Evolutionary conservation across 2,113 vertebrate species (phyloP).

Genomic region (Dromaius novaehollandiae): DNA sequence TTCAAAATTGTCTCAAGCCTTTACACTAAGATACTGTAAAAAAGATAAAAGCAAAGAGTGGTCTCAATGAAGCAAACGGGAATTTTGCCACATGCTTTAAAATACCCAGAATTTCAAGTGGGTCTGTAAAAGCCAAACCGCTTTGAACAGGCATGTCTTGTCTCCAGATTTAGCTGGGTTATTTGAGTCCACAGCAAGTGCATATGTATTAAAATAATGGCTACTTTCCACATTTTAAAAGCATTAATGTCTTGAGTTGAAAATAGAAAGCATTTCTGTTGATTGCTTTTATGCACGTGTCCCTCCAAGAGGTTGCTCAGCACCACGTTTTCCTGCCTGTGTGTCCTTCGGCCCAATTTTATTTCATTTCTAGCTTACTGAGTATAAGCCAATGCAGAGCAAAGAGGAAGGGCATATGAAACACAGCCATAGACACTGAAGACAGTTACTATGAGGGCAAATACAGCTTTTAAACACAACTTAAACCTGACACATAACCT

Average conservation of each 20-base stretch:
- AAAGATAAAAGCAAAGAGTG: constrained; percentile 30
- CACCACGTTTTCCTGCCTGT: background rate
- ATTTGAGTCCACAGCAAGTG: constrained; percentile 6
- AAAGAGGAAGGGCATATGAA: background rate
- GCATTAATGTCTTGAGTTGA: background rate
- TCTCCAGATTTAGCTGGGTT: constrained; percentile 41
- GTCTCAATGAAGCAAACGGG: constrained; percentile 39
- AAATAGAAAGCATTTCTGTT: background rate
- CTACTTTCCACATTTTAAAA: background rate
- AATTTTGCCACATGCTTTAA: constrained; percentile 46
- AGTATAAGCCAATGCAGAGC: background rate
- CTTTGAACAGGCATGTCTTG: background rate
- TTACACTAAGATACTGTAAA: constrained; percentile 1
- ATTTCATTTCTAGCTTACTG: background rate
- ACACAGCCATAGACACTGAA: background rate
- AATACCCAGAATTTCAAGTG: constrained; percentile 26
- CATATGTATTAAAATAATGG: background rate
- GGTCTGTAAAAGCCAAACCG: constrained; percentile 38
- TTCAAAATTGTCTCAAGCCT: background rate
- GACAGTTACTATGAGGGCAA: background rate
- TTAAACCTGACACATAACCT: background rate
- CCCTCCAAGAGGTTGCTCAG: background rate
- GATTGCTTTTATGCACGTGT: background rate
- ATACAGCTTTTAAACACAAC: background rate
- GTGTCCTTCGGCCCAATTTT: accelerated